These are phyloP conservation scores for Pseudeuparius sepicola DNA, from an alignment of 2,888 invertebrate genomes.

Conservation along the genomic window DNA sequence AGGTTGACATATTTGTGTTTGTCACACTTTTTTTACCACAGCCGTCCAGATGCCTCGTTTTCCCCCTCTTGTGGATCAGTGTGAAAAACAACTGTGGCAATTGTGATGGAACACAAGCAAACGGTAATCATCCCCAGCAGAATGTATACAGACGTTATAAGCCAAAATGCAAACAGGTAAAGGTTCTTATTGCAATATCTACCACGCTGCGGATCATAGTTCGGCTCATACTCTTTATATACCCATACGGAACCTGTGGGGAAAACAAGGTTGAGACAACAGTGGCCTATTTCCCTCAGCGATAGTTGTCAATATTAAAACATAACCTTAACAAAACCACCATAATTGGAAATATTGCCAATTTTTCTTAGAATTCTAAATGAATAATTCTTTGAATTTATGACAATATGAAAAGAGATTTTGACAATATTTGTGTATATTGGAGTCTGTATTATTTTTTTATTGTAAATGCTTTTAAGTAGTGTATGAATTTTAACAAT, in stretches of 20 bases:
- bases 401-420: too few relatives aligned
- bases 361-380: conserved; percentile 15
- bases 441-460: too few relatives aligned
- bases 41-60: conserved; percentile 19
- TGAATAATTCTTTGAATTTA: conserved; percentile 4
- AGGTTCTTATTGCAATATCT: conserved; percentile 56
- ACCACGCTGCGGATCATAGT: conserved; percentile 41
- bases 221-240: conserved; percentile 54
- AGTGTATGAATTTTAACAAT: too few relatives aligned
- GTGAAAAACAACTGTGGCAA: conserved; percentile 37
- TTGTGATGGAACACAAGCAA: conserved; percentile 46
- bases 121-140: conserved; percentile 43
- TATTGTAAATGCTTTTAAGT: too few relatives aligned
- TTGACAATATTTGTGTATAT: too few relatives aligned
- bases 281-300: too few relatives aligned
- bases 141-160: conserved; percentile 55
- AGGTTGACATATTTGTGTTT: conserved; percentile 17
- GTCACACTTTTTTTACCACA: conserved; percentile 19
- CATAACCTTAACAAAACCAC: too few relatives aligned
- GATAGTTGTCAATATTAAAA: too few relatives aligned
- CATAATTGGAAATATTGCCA: too few relatives aligned
- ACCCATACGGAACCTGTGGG: conserved; percentile 59
- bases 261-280: too few relatives aligned
- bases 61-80: conserved; percentile 28
- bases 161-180: conserved; percentile 61